Conservation (phyloP, 2,113 vertebrate genomes). For the Cinclus cinclus region DNA sequence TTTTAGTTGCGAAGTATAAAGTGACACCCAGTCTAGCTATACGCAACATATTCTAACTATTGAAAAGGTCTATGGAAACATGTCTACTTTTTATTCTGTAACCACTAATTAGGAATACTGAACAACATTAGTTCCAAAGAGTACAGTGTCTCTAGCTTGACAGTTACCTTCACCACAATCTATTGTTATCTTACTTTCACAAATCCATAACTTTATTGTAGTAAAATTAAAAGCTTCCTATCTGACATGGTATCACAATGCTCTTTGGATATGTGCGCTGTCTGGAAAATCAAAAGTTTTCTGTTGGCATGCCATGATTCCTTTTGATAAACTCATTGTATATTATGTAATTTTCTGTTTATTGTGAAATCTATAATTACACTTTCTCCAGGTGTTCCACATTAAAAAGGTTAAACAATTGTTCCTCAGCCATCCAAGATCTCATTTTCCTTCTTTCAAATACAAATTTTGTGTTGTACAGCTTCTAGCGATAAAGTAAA, state of each 20-base stretch:
- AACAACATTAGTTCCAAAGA: neutral
- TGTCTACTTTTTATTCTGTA: neutral
- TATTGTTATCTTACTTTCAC: neutral
- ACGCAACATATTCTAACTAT: neutral
- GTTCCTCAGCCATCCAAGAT: neutral
- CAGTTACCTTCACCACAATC: neutral
- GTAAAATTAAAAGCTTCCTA: neutral
- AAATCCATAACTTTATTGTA: neutral
- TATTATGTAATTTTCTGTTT: constrained; percentile 19
- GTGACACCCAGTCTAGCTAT: neutral
- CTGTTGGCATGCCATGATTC: neutral
- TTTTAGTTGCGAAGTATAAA: neutral
- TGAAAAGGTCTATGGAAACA: neutral
- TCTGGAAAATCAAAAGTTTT: neutral
- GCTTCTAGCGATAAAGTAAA: neutral
- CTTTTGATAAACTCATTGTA: neutral
- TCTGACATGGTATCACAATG: neutral
- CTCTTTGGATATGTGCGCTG: neutral
- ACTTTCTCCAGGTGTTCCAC: constrained; percentile 30
- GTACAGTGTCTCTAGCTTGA: neutral
- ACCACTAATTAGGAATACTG: neutral
- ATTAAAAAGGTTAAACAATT: neutral
- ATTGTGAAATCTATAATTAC: constrained; percentile 7
- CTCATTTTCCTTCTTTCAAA: constrained; percentile 9
- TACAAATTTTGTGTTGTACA: neutral